These are phyloP conservation scores for Piaya cayana DNA, from an alignment of 2,113 vertebrate species.

Conservation along the genomic window DNA sequence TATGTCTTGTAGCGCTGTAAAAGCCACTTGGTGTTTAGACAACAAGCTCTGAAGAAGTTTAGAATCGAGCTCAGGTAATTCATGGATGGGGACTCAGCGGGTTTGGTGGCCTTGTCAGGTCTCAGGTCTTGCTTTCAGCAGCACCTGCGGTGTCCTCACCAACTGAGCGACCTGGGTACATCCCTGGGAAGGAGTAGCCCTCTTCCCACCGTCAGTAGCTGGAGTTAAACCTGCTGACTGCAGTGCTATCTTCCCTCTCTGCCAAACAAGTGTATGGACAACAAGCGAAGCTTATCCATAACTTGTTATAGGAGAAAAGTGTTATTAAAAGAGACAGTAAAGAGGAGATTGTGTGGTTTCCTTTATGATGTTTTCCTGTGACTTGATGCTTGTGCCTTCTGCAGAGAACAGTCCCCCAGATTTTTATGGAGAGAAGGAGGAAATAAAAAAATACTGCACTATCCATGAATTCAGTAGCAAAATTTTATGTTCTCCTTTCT, in stretches of 20 bases:
- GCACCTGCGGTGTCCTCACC: rapidly evolving
- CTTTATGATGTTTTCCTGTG: background rate
- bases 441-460: background rate
- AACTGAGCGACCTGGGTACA: rapidly evolving
- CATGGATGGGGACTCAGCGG: background rate
- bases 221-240: background rate
- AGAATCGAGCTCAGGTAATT: background rate
- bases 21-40: background rate
- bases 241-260: background rate
- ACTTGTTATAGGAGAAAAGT: background rate
- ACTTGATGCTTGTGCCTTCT: background rate
- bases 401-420: background rate
- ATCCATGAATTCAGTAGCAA: background rate
- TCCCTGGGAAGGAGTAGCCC: background rate
- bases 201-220: background rate
- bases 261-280: background rate
- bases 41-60: background rate
- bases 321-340: background rate
- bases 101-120: background rate
- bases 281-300: background rate
- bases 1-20: background rate
- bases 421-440: background rate
- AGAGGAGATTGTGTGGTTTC: background rate
- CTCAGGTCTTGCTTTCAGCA: background rate
- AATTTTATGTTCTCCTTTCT: background rate